Percentiles rank a stretch among this genome's conserved stretches.
Conservation (phyloP, 2,888 invertebrate species). For the Caenorhabditis macrosperma region DNA sequence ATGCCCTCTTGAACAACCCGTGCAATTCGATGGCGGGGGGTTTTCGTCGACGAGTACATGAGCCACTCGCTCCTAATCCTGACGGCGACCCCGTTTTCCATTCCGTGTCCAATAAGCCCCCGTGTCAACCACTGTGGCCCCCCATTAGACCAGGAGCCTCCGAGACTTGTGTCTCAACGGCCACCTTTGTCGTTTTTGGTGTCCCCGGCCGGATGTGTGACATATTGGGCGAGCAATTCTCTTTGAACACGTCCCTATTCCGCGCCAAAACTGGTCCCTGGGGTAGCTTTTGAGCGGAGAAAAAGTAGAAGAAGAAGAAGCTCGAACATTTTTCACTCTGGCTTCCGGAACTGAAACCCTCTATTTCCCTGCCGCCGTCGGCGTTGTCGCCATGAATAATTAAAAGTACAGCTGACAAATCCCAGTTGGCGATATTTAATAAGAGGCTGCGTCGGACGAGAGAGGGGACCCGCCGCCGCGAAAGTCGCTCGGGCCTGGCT, state of each 20-base stretch:
- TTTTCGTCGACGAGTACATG: constrained; percentile 42
- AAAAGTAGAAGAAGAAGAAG: not conserved
- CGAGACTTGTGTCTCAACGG: constrained; percentile 1
- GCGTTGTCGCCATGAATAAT: constrained; percentile 2
- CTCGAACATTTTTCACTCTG: not conserved
- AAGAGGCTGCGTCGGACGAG: constrained; percentile 29
- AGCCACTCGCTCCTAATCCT: constrained; percentile 40
- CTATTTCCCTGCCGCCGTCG: not conserved
- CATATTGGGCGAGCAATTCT: constrained; percentile 12
- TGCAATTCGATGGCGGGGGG: constrained; percentile 12
- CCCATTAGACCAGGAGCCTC: constrained; percentile 27
- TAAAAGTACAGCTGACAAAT: constrained; percentile 12
- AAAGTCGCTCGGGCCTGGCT: constrained; percentile 20
- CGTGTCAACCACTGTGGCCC: constrained; percentile 36
- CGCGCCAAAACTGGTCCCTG: constrained; percentile 4
- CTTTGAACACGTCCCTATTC: constrained; percentile 32
- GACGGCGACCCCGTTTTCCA: constrained; percentile 26
- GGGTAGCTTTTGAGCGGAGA: too few relatives aligned
- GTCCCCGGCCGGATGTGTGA: constrained; percentile 3
- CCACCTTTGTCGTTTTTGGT: constrained; percentile 26
- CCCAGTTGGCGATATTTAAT: constrained; percentile 41
- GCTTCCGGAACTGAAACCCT: not conserved
- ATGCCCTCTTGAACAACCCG: constrained; percentile 50
- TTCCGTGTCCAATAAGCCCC: constrained; percentile 36
- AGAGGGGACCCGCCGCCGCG: constrained; percentile 11